These are phyloP conservation scores for Notolepis coatsorum DNA, from an alignment of 2,797 vertebrate genomes.

Conservation along the genomic window DNA sequence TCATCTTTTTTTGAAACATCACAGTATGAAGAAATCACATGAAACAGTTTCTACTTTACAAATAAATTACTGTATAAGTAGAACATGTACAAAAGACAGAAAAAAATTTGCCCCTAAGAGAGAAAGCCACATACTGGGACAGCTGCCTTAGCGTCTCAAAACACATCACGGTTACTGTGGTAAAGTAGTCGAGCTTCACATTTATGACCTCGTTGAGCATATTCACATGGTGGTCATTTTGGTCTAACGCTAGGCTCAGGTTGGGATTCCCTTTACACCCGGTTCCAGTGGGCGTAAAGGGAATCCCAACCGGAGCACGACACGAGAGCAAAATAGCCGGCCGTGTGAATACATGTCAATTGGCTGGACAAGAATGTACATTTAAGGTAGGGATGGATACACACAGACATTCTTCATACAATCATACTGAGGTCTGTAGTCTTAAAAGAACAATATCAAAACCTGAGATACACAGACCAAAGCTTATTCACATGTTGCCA, in stretches of 20 bases:
- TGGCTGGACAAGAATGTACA: slow-evolving; percentile 63
- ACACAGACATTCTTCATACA: slow-evolving; percentile 71
- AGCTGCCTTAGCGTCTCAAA: slow-evolving; percentile 68
- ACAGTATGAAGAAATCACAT: slow-evolving; percentile 73
- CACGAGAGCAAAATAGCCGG: too few relatives aligned
- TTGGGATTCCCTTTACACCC: too few relatives aligned
- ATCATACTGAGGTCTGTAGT: slow-evolving; percentile 69
- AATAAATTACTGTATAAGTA: slow-evolving; percentile 78
- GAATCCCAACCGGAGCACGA: too few relatives aligned
- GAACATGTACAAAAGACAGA: slow-evolving; percentile 58
- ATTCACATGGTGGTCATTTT: too few relatives aligned
- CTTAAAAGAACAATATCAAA: slow-evolving; percentile 67
- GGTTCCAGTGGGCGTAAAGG: too few relatives aligned
- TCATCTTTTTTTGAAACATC: slow-evolving; percentile 67
- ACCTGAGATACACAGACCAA: slow-evolving; percentile 79
- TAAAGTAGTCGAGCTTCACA: slow-evolving; percentile 38
- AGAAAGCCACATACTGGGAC: slow-evolving; percentile 63
- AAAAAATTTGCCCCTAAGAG: slow-evolving; percentile 53
- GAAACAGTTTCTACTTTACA: slow-evolving; percentile 74
- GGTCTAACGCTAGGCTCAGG: too few relatives aligned
- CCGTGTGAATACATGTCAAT: too few relatives aligned
- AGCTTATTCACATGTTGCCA: slow-evolving; percentile 54
- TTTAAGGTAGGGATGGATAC: slow-evolving; percentile 58
- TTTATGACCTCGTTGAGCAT: slow-evolving; percentile 56
- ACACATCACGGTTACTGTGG: slow-evolving; percentile 41